Conservation (phyloP, 1,140 invertebrate species). For the Liolophura sinensis region DNA sequence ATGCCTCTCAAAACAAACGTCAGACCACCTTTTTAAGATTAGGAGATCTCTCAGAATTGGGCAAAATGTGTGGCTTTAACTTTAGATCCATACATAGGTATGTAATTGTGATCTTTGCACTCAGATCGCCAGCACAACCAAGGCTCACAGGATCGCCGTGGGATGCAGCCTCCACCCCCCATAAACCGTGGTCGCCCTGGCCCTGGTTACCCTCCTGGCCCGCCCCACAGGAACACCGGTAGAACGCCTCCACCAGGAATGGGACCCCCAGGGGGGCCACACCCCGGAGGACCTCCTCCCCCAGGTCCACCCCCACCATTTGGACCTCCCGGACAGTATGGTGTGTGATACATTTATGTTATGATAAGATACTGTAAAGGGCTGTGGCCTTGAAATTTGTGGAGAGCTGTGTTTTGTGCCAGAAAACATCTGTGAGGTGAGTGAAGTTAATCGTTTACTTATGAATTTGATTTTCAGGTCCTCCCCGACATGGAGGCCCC, state of each 20-base stretch:
- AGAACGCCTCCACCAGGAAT: slow-evolving; percentile 65
- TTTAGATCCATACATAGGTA: too few species aligned
- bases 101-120: slow-evolving; percentile 8
- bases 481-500: slow-evolving; percentile 8
- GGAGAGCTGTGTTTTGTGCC: background rate
- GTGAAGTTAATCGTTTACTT: too few species aligned
- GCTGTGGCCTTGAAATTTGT: slow-evolving; percentile 51
- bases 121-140: slow-evolving; percentile 10
- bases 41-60: too few species aligned
- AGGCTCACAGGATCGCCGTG: slow-evolving; percentile 16
- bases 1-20: too few species aligned
- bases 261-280: slow-evolving; percentile 57
- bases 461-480: slow-evolving; percentile 8
- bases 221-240: slow-evolving; percentile 7
- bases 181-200: slow-evolving; percentile 17
- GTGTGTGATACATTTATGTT: slow-evolving; percentile 10
- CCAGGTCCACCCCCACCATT: slow-evolving; percentile 63
- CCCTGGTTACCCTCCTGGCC: slow-evolving; percentile 6
- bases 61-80: too few species aligned
- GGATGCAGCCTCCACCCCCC: slow-evolving; percentile 29
- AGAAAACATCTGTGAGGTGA: background rate
- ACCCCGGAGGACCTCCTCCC: slow-evolving; percentile 69
- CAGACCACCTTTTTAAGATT: too few species aligned
- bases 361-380: slow-evolving; percentile 49
- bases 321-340: slow-evolving; percentile 48